Base-by-base conservation (phyloP, 2,797 vertebrate species). In the Cynopterus sphinx region DNA sequence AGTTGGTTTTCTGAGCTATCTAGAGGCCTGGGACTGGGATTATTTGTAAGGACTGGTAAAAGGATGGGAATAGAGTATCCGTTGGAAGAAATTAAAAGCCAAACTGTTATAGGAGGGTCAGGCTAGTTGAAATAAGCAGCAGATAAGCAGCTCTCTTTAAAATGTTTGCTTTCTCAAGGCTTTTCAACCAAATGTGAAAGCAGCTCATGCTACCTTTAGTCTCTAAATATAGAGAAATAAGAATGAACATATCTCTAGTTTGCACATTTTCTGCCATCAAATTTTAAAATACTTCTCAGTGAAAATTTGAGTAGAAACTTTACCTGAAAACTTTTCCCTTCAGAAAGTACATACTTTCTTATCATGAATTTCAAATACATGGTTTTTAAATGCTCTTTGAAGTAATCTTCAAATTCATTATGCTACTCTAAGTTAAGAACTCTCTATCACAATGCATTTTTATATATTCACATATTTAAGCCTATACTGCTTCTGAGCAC, bases 301-400 rank as follows among this genome's bases (percentile, higher is more conserved):
- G 83, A 97, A 98, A 98, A 98, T 75, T 96, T 93, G 93, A 95
- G 97, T 97, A 90, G 90, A 98, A 96, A 96, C 89, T 97, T 97
- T 90, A 87, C 96, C 92, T 92, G 75, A 96, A 97, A 98, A 97
- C 90, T 97, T 97, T 97, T 96, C 95, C 97, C 93, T 97, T 97
- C 97, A 97, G 97, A 97, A 98, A 96, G 94, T 94, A 53, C 92
- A 91, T 97, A 96, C 96, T 98, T 98, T 98, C 97, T 98, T 97
- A 97, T 98, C 95, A 67, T 57, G 82, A 63, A 84, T 90, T 97
- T 97, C 43, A 92, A 96, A 71, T 81, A 68, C 67, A 26, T 19
- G 33, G 26, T 63, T 92, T 90, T 70, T 71, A 28, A 95, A 96
- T 59, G 36, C 41, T 13, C 63, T 74, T 39, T 92, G 94, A 96